Evolutionary conservation across 1,140 invertebrate species (phyloP).

Genomic region (Whitmania pigra): DNA sequence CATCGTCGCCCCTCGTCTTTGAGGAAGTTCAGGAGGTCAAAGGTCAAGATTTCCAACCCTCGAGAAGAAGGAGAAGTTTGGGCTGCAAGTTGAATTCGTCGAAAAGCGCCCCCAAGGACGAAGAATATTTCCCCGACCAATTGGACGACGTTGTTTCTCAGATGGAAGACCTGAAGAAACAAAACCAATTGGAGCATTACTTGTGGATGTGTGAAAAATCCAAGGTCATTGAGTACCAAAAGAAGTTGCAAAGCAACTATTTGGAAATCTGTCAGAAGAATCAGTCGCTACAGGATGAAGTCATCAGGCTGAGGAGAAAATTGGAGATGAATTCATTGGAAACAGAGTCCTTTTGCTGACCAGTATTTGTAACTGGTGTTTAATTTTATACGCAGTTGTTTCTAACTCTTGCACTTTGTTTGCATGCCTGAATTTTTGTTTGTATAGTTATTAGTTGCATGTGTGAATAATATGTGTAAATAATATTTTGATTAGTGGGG

Average conservation of each 20-base stretch:
- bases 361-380: neutral
- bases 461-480: too few relatives aligned
- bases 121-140: neutral
- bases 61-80: neutral
- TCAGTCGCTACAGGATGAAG: neutral
- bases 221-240: constrained; percentile 3
- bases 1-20: neutral
- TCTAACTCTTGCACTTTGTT: too few relatives aligned
- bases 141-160: neutral
- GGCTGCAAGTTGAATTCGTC: neutral
- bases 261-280: constrained; percentile 8
- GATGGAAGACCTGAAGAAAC: constrained; percentile 11
- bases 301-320: neutral
- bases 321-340: neutral
- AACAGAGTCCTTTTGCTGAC: constrained; percentile 2
- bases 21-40: too few relatives aligned
- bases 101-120: neutral
- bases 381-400: neutral
- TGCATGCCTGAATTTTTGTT: too few relatives aligned
- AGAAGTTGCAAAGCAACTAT: constrained; percentile 4
- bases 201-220: neutral
- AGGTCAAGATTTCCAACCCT: neutral
- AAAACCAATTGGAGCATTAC: constrained; percentile 7
- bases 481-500: too few relatives aligned
- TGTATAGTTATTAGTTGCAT: too few relatives aligned